Conservation (phyloP, 2,797 vertebrate genomes). For the Peromyscus eremicus region DNA sequence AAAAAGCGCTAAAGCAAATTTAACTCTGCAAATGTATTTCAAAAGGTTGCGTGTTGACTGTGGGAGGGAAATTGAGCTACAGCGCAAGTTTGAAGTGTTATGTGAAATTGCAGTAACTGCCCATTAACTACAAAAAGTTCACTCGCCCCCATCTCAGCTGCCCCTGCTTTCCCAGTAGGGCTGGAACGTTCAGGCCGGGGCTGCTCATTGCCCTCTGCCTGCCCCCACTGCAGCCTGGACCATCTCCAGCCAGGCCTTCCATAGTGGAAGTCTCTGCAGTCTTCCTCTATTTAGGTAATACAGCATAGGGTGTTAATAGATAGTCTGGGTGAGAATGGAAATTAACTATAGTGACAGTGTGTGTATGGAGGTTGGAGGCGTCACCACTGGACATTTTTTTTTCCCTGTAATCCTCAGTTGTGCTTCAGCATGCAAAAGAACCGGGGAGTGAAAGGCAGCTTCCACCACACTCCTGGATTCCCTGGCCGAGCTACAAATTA, state of each 20-base stretch:
- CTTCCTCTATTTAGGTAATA: not conserved
- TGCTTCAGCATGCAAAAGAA: not conserved
- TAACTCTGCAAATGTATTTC: constrained; percentile 55
- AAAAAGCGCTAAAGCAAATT: constrained; percentile 39
- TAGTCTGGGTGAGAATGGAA: constrained; percentile 52
- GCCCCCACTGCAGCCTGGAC: not conserved
- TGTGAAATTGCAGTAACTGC: constrained; percentile 62
- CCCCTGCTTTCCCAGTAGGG: constrained; percentile 51
- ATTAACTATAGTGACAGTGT: not conserved
- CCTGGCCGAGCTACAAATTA: not conserved
- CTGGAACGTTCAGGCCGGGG: not conserved
- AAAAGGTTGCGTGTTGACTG: constrained; percentile 43
- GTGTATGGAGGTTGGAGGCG: not conserved
- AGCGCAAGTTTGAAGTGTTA: constrained; percentile 59
- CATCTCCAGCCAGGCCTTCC: constrained; percentile 46
- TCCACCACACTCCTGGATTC: not conserved
- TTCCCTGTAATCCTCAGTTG: not conserved
- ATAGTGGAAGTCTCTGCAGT: not conserved
- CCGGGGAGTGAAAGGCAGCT: not conserved
- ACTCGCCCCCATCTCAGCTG: constrained; percentile 25
- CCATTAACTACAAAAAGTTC: constrained; percentile 71
- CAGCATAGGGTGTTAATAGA: not conserved
- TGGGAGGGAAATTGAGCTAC: constrained; percentile 58
- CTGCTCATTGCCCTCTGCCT: not conserved
- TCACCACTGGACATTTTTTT: not conserved